A percentile compares a stretch with the other conserved stretches of the same genome.
Evolutionary conservation across 2,888 invertebrate genomes (phyloP).

Genomic region (Platynereis dumerilii): DNA sequence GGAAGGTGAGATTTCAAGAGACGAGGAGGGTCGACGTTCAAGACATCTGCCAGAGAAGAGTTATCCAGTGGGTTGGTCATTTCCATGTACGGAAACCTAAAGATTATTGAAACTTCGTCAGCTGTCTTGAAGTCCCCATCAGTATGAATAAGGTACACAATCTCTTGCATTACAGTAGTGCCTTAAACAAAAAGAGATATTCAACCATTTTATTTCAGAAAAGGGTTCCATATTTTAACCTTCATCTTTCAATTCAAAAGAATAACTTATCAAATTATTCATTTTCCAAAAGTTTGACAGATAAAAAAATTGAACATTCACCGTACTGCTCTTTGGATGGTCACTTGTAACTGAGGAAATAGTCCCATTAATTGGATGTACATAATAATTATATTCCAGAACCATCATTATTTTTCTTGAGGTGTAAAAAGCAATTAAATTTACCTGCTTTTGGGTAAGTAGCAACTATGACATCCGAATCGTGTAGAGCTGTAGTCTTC

Average conservation of each 20-base stretch:
- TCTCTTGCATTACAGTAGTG: slow-evolving; percentile 9
- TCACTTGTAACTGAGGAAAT: too few relatives aligned
- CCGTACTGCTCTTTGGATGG: too few relatives aligned
- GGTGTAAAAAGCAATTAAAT: neutral
- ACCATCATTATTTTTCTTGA: too few relatives aligned
- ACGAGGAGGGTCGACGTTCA: neutral
- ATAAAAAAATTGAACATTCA: too few relatives aligned
- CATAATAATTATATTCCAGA: too few relatives aligned
- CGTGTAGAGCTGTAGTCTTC: too few relatives aligned
- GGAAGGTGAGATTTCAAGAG: slow-evolving; percentile 4
- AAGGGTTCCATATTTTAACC: too few relatives aligned
- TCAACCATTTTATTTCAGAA: too few relatives aligned
- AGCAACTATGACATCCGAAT: slow-evolving; percentile 9
- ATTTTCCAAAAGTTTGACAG: too few relatives aligned
- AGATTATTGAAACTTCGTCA: neutral
- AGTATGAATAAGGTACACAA: slow-evolving; percentile 6
- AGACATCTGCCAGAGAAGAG: neutral
- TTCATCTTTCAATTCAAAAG: too few relatives aligned
- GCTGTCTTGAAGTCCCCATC: neutral
- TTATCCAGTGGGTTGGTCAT: neutral
- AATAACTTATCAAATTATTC: too few relatives aligned
- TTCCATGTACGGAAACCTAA: slow-evolving; percentile 8
- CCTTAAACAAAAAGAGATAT: neutral
- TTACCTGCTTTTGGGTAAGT: slow-evolving; percentile 8
- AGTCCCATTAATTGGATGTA: too few relatives aligned